Percentiles rank a stretch among this genome's conserved stretches.
Conservation (phyloP, 2,888 invertebrate genomes). For the Torymus tubicola region DNA sequence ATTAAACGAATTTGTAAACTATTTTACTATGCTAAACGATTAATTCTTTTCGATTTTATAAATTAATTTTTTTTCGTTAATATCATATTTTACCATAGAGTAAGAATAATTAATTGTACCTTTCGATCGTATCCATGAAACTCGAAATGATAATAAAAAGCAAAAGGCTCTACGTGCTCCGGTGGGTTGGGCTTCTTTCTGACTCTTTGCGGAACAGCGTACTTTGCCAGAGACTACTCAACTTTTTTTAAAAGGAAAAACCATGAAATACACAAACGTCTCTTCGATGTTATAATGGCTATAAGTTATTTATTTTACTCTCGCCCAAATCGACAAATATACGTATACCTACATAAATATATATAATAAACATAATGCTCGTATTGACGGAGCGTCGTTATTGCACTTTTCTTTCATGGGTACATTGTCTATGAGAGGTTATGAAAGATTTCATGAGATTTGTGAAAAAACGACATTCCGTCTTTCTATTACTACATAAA, state of each 20-base stretch:
- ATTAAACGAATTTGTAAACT: no score
- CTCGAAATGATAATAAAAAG: slow-evolving; percentile 8
- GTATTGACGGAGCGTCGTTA: slow-evolving; percentile 32
- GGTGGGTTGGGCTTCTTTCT: slow-evolving; percentile 48
- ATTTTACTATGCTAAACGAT: no score
- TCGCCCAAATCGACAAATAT: slow-evolving; percentile 25
- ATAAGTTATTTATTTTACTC: slow-evolving; percentile 41
- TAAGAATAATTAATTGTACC: slow-evolving; percentile 2
- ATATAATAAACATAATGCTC: slow-evolving; percentile 17
- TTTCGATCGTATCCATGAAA: slow-evolving; percentile 25
- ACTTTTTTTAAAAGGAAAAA: slow-evolving; percentile 13
- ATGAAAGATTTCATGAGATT: slow-evolving; percentile 6
- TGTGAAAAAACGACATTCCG: slow-evolving; percentile 35
- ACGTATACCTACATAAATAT: slow-evolving; percentile 23
- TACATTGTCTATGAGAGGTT: neutral
- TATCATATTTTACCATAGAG: neutral
- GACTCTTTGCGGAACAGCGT: slow-evolving; percentile 14
- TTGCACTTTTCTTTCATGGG: slow-evolving; percentile 5
- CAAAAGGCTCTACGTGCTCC: slow-evolving; percentile 25
- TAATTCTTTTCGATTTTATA: neutral
- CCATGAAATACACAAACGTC: slow-evolving; percentile 4
- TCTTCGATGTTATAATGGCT: slow-evolving; percentile 27
- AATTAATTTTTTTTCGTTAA: neutral
- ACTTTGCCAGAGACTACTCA: neutral
- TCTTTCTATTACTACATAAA: slow-evolving; percentile 29